Evolutionary conservation across 2,113 vertebrate species (phyloP).

Genomic region (Echinops telfairi): DNA sequence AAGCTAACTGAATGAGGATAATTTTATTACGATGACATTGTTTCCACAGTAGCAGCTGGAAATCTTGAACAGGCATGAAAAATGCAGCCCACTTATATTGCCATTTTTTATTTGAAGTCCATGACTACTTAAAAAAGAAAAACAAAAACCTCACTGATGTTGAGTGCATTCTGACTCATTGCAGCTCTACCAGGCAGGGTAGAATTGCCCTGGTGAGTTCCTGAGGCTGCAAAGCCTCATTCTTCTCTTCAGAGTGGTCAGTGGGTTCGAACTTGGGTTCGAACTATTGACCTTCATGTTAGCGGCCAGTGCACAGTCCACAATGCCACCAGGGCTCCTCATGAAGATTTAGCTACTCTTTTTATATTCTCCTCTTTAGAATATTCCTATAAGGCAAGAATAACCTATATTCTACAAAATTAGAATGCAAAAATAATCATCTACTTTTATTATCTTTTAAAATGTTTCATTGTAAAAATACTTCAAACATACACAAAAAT

Average conservation of each 20-base stretch:
- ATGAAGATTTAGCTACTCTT: background rate
- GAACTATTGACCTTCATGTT: too few relatives aligned
- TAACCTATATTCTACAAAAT: background rate
- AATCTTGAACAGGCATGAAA: background rate
- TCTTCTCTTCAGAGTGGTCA: too few relatives aligned
- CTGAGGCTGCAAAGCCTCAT: too few relatives aligned
- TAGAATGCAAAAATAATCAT: background rate
- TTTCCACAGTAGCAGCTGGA: conserved; percentile 25
- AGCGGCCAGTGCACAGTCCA: too few relatives aligned
- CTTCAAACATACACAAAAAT: background rate
- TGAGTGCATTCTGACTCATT: too few relatives aligned
- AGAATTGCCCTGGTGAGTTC: too few relatives aligned
- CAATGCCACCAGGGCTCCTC: too few relatives aligned
- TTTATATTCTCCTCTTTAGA: background rate
- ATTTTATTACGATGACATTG: conserved; percentile 26
- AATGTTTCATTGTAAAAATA: background rate
- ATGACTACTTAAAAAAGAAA: background rate
- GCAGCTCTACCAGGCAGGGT: too few relatives aligned
- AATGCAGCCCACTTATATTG: background rate
- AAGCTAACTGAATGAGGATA: background rate
- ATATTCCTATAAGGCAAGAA: background rate
- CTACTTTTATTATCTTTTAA: background rate
- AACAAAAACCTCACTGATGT: too few relatives aligned
- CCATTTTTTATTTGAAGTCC: background rate
- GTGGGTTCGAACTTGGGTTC: too few relatives aligned